Evolutionary conservation across 2,113 vertebrate genomes (phyloP).

Genomic region (Dascyllus trimaculatus): DNA sequence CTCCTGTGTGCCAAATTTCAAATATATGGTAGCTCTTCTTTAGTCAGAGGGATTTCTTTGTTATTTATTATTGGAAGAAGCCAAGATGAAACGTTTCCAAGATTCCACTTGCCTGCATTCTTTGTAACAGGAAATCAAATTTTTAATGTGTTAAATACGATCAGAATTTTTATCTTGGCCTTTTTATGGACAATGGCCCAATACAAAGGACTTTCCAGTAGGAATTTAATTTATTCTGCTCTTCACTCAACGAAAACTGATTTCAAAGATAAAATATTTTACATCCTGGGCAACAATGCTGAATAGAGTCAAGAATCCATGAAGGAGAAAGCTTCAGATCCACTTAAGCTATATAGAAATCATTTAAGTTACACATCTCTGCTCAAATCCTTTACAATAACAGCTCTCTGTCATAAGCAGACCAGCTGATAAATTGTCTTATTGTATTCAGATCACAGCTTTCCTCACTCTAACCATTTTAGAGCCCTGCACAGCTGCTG

Average conservation of each 20-base stretch:
- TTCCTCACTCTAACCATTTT: slow-evolving; percentile 24
- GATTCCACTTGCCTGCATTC: background rate
- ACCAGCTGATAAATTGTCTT: slow-evolving; percentile 30
- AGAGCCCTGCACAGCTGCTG: slow-evolving; percentile 26
- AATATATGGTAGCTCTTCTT: background rate
- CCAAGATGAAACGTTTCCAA: background rate
- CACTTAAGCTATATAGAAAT: background rate
- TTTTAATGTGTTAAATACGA: background rate
- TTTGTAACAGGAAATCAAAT: background rate
- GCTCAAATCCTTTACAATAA: background rate
- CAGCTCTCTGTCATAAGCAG: slow-evolving; percentile 12
- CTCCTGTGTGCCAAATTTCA: background rate
- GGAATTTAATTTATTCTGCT: background rate
- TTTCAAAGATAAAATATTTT: slow-evolving; percentile 6
- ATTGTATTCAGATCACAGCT: slow-evolving; percentile 56
- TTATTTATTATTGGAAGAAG: background rate
- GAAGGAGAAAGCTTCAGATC: background rate
- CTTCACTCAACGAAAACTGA: background rate
- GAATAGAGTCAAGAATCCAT: background rate
- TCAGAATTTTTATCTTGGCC: background rate
- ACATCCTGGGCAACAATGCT: background rate
- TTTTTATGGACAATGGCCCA: background rate
- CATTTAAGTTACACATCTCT: slow-evolving; percentile 1
- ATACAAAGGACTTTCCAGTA: background rate
- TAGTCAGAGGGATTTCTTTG: background rate